Evolutionary conservation across 2,888 invertebrate genomes (phyloP).

Genomic region (Aethes cnicana): DNA sequence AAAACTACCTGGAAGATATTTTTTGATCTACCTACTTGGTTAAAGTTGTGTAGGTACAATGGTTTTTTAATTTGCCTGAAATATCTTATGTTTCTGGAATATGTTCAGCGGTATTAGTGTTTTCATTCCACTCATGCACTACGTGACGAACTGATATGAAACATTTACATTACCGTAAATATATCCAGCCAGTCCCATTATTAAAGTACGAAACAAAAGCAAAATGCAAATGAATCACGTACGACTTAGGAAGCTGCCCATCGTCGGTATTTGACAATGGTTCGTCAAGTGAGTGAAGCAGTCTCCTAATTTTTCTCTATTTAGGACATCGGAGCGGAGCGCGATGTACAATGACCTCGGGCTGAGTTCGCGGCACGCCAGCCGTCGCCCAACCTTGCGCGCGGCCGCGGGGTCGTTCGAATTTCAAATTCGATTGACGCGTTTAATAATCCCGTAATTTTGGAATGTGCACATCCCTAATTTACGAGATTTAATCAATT

Average conservation of each 20-base stretch:
- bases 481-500: too few species aligned
- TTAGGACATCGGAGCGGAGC: conserved; percentile 72
- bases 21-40: too few species aligned
- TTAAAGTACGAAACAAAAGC: conserved; percentile 1
- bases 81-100: too few species aligned
- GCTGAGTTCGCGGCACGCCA: conserved; percentile 56
- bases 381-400: conserved; percentile 55
- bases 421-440: conserved; percentile 40
- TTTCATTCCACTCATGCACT: too few species aligned
- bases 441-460: conserved; percentile 21
- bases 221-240: conserved; percentile 2
- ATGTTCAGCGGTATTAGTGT: too few species aligned
- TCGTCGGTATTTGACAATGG: conserved; percentile 8
- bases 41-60: too few species aligned
- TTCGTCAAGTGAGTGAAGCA: conserved; percentile 16
- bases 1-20: too few species aligned
- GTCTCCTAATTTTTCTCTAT: conserved; percentile 44
- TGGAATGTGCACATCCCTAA: conserved; percentile 21
- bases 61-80: too few species aligned
- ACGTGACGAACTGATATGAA: too few species aligned
- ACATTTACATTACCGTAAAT: too few species aligned
- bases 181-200: background rate
- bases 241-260: background rate
- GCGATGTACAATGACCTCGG: conserved; percentile 73
- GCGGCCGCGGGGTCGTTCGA: conserved; percentile 51